Evolutionary conservation across 2,797 vertebrate genomes (phyloP).

Genomic region (Characodon lateralis): DNA sequence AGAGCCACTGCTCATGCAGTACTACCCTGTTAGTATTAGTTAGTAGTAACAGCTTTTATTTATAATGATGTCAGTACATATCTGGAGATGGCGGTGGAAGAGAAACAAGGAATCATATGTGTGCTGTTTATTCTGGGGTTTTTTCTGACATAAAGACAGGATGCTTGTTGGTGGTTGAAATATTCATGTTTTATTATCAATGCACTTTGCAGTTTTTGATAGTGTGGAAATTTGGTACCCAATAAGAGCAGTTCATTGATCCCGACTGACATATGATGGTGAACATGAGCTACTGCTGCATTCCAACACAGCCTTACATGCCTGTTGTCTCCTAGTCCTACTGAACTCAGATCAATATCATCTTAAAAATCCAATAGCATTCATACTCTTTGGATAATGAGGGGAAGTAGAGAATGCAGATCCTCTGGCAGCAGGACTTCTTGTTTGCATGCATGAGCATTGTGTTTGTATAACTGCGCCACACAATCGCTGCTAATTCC

Average conservation of each 20-base stretch:
- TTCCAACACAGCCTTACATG: neutral
- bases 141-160: neutral
- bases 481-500: conserved; percentile 1
- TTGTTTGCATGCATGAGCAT: neutral
- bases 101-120: neutral
- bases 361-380: neutral
- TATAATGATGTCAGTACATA: neutral
- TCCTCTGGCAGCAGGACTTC: neutral
- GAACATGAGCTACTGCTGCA: neutral
- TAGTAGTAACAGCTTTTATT: neutral
- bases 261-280: neutral
- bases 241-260: neutral
- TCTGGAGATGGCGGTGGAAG: neutral
- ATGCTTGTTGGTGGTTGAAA: neutral
- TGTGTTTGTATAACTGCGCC: conserved; percentile 6
- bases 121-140: too few relatives aligned
- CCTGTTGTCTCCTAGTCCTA: neutral
- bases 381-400: conserved; percentile 2
- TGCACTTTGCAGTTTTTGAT: too few relatives aligned
- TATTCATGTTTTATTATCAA: neutral
- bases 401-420: neutral
- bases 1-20: neutral
- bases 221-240: too few relatives aligned
- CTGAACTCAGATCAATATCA: conserved; percentile 1
- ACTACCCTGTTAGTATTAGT: neutral